These are phyloP conservation scores for Druceiella hillmani DNA, from an alignment of 2,888 invertebrate species.

Conservation along the genomic window DNA sequence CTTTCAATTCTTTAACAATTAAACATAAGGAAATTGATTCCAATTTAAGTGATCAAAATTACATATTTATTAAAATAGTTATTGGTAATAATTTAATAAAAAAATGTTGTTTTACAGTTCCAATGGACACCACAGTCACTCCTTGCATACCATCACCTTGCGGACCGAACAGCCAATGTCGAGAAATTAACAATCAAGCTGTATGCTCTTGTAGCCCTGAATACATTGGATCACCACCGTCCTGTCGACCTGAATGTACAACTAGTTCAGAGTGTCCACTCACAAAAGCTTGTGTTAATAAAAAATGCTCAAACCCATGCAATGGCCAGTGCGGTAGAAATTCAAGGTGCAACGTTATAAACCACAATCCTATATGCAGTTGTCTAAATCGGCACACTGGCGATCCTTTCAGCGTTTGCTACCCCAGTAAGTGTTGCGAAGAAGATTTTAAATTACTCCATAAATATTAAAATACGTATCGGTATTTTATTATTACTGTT, in stretches of 20 bases:
- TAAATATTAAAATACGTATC: conserved; percentile 49
- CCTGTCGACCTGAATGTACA: conserved; percentile 76
- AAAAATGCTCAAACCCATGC: conserved; percentile 76
- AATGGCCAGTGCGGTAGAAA: conserved; percentile 72
- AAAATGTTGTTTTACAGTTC: no score
- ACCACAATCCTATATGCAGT: conserved; percentile 78
- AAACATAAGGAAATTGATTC: no score
- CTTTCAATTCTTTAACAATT: no score
- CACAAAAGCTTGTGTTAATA: conserved; percentile 69
- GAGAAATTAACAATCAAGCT: conserved; percentile 60
- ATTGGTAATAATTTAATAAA: no score
- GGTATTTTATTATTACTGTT: no score
- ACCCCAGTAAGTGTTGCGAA: conserved; percentile 40
- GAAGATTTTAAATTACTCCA: conserved; percentile 56
- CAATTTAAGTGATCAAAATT: no score
- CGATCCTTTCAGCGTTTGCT: conserved; percentile 63
- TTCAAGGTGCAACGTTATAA: conserved; percentile 73
- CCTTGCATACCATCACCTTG: conserved; percentile 72
- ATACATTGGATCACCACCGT: conserved; percentile 71
- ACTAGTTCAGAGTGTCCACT: conserved; percentile 73
- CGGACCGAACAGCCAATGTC: conserved; percentile 72
- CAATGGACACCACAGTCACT: no score
- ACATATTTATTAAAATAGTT: no score
- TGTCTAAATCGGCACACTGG: conserved; percentile 68
- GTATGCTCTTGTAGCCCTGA: conserved; percentile 66